These are phyloP conservation scores for Chaetodon auriga DNA, from an alignment of 2,113 vertebrate species.

Conservation along the genomic window DNA sequence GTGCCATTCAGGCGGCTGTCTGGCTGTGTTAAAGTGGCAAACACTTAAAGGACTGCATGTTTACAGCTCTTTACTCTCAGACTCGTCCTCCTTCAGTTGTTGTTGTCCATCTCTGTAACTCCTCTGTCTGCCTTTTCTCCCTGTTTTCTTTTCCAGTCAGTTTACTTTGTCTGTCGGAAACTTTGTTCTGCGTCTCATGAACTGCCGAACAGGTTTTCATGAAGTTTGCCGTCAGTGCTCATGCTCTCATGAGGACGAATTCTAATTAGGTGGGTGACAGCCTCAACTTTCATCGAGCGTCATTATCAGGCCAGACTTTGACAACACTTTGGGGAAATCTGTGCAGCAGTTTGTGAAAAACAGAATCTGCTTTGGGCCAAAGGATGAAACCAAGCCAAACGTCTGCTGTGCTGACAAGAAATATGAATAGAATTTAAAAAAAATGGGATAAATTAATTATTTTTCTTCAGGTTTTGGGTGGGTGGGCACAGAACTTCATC, in stretches of 20 bases:
- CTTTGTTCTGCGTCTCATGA: not conserved
- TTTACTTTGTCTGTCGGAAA: not conserved
- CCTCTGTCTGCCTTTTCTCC: not conserved
- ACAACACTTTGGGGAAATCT: too few species aligned
- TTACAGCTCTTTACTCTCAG: not conserved
- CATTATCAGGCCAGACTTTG: too few species aligned
- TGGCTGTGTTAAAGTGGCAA: constrained; percentile 12
- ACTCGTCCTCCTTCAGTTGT: not conserved
- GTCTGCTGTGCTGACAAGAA: too few species aligned
- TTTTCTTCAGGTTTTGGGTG: too few species aligned
- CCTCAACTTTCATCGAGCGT: too few species aligned
- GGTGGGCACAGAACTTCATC: too few species aligned
- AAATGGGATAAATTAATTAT: too few species aligned
- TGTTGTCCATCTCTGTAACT: not conserved
- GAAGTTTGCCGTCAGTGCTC: not conserved
- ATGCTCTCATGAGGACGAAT: not conserved
- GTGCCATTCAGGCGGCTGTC: constrained; percentile 14
- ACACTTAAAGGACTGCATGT: not conserved
- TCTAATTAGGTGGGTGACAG: too few species aligned
- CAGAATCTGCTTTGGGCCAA: too few species aligned
- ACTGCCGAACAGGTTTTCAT: not conserved
- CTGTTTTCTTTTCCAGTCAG: not conserved
- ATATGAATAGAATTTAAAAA: too few species aligned
- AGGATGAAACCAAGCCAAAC: too few species aligned
- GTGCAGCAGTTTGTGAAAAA: too few species aligned